Conservation (phyloP, 2,888 invertebrate genomes). For the Drosophila lutescens region DNA sequence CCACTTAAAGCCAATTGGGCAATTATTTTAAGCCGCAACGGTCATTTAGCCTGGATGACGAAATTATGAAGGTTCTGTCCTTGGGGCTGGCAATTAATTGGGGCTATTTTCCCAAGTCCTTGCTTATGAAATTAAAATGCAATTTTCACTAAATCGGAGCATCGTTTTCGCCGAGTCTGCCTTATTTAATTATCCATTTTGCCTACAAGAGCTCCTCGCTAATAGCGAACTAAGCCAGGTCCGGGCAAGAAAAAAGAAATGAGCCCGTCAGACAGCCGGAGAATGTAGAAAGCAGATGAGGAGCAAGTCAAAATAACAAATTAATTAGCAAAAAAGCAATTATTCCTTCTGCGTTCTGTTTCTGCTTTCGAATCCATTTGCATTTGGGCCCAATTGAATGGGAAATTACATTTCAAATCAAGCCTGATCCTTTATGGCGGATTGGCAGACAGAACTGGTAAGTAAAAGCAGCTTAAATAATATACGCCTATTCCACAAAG, state of each 20-base stretch:
- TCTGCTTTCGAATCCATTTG: constrained; percentile 33
- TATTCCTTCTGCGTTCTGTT: constrained; percentile 68
- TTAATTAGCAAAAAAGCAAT: constrained; percentile 84
- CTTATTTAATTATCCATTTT: constrained; percentile 72
- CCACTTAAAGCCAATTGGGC: constrained; percentile 78
- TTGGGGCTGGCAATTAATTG: constrained; percentile 62
- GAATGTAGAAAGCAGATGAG: constrained; percentile 31
- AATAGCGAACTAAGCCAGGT: constrained; percentile 61
- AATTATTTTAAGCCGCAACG: constrained; percentile 80
- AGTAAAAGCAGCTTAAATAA: too few species aligned
- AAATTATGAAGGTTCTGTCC: constrained; percentile 83
- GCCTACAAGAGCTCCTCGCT: constrained; percentile 52
- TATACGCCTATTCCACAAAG: too few species aligned
- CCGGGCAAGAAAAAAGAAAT: constrained; percentile 44
- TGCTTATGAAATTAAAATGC: constrained; percentile 79
- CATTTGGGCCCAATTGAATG: constrained; percentile 49
- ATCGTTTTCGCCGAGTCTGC: constrained; percentile 5
- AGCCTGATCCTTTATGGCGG: neutral
- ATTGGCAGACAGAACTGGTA: too few species aligned
- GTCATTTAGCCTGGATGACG: constrained; percentile 52
- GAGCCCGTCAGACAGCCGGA: constrained; percentile 12
- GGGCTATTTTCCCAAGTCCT: constrained; percentile 39
- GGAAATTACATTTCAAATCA: constrained; percentile 51
- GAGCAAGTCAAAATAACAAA: constrained; percentile 81
- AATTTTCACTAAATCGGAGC: constrained; percentile 64